Percentiles rank a stretch among this genome's conserved stretches.
Evolutionary conservation across 2,113 vertebrate genomes (phyloP).

Genomic region (Paramormyrops kingsleyae): DNA sequence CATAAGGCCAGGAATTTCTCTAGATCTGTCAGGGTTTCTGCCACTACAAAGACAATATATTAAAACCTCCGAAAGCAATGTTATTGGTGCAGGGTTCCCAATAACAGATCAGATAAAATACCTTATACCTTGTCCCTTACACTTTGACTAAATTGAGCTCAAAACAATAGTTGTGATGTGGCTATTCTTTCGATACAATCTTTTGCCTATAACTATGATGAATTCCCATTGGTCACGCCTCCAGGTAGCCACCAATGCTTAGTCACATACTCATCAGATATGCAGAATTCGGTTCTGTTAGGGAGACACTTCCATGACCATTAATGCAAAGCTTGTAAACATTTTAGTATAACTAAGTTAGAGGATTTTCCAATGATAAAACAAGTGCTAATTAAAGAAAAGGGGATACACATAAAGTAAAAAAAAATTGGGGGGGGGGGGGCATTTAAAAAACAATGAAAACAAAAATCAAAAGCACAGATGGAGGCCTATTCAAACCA

Average conservation of each 20-base stretch:
- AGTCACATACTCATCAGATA: background rate
- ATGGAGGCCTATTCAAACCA: conserved; percentile 40
- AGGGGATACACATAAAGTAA: background rate
- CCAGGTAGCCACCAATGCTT: background rate
- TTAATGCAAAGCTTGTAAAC: background rate
- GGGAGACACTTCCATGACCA: background rate
- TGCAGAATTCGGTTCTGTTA: background rate
- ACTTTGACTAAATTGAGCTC: conserved; percentile 15
- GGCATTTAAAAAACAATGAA: background rate
- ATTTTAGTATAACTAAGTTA: background rate
- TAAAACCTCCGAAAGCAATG: background rate
- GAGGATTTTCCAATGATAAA: background rate
- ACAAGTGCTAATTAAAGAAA: background rate
- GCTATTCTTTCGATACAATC: background rate
- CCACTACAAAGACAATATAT: conserved; percentile 5
- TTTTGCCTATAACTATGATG: background rate
- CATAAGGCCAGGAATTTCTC: conserved; percentile 45
- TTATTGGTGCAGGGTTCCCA: background rate
- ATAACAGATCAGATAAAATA: conserved; percentile 12
- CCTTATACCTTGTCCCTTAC: background rate
- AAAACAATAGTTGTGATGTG: background rate
- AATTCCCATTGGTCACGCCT: background rate
- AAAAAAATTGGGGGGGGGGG: background rate
- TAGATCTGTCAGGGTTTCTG: conserved; percentile 40
- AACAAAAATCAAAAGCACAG: conserved; percentile 9